A percentile compares a stretch with the other conserved stretches of the same genome.
phyloP scores from a whole-genome alignment of 1,140 invertebrate species.

The Drosophila bifasciata region DNA sequence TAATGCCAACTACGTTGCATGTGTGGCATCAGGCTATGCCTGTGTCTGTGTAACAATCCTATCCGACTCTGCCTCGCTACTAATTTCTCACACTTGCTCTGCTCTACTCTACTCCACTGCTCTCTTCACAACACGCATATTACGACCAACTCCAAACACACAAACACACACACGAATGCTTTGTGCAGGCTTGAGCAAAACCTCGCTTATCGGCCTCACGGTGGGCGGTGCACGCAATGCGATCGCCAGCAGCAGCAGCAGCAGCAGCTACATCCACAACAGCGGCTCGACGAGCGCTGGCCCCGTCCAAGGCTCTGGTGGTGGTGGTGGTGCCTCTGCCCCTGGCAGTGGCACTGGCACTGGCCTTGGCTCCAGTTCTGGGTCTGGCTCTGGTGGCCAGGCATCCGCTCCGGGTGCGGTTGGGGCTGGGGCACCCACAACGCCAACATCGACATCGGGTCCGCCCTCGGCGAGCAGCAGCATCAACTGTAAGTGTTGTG shows the following conservation, averaged over 20 bases:
- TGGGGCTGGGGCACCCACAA: slow-evolving; percentile 85
- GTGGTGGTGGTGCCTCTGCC: background rate
- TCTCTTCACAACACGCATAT: slow-evolving; percentile 25
- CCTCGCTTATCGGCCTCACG: slow-evolving; percentile 91
- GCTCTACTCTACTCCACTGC: slow-evolving; percentile 13
- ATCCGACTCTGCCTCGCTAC: slow-evolving; percentile 42
- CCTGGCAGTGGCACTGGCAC: background rate
- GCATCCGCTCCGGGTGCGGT: slow-evolving; percentile 83
- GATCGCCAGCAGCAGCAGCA: slow-evolving; percentile 33
- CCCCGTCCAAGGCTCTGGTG: slow-evolving; percentile 5
- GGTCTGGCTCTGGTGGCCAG: slow-evolving; percentile 56
- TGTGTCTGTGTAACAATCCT: slow-evolving; percentile 12
- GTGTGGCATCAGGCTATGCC: slow-evolving; percentile 5
- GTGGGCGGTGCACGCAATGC: slow-evolving; percentile 83
- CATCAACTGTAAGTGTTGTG: slow-evolving; percentile 86
- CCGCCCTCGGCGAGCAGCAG: slow-evolving; percentile 89
- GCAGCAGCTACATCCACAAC: background rate
- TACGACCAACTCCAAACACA: slow-evolving; percentile 19
- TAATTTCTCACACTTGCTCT: slow-evolving; percentile 75
- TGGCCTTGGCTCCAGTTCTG: slow-evolving; percentile 58
- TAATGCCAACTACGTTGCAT: slow-evolving; percentile 57
- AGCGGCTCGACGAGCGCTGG: slow-evolving; percentile 17
- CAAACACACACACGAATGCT: slow-evolving; percentile 27
- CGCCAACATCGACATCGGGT: slow-evolving; percentile 86
- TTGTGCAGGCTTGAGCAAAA: slow-evolving; percentile 89